A percentile compares a stretch with the other conserved stretches of the same genome.
These are phyloP conservation scores for Zaprionus vittiger DNA, from an alignment of 1,140 invertebrate genomes.

Conservation along the genomic window DNA sequence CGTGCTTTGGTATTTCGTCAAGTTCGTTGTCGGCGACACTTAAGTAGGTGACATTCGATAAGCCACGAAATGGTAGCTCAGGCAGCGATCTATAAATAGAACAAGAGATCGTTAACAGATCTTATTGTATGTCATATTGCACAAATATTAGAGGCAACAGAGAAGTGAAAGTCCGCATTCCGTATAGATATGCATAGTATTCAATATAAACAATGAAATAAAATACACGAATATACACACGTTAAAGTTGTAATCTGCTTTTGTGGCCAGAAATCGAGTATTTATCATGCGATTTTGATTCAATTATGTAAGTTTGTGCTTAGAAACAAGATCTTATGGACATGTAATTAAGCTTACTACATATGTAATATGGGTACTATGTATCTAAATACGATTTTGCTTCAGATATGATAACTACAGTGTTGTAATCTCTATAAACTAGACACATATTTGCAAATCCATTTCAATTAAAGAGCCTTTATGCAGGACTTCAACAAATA, in stretches of 20 bases:
- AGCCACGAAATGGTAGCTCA: slow-evolving; percentile 89
- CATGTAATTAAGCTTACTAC: background rate
- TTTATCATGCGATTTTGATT: slow-evolving; percentile 1
- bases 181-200: background rate
- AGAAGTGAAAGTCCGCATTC: background rate
- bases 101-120: slow-evolving; percentile 38
- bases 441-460: too few relatives aligned
- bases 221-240: background rate
- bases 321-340: background rate
- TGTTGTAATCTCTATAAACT: too few relatives aligned
- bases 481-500: too few relatives aligned
- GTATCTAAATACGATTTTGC: background rate
- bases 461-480: too few relatives aligned
- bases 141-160: slow-evolving; percentile 18
- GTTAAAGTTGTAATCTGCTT: background rate
- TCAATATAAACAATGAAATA: background rate
- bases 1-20: slow-evolving; percentile 88
- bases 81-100: slow-evolving; percentile 87
- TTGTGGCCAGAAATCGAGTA: background rate
- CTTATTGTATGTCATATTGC: slow-evolving; percentile 21
- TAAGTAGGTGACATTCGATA: slow-evolving; percentile 89
- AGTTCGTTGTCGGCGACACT: slow-evolving; percentile 91
- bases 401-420: too few relatives aligned
- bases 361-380: too few relatives aligned
- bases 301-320: background rate